These are phyloP conservation scores for Agrotis segetum DNA, from an alignment of 2,888 invertebrate species.

Conservation along the genomic window DNA sequence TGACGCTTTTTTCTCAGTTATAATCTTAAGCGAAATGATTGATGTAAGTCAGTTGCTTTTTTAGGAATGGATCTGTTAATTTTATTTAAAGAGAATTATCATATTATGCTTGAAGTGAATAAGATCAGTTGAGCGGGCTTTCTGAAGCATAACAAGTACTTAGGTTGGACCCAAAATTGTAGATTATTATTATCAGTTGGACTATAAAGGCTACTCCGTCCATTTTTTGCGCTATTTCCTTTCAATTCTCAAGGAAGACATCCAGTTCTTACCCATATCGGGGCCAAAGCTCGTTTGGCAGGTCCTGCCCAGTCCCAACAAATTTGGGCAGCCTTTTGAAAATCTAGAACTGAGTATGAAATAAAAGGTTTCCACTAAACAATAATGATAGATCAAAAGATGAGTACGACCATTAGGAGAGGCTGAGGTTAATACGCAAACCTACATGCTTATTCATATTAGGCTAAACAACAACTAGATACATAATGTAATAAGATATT, in stretches of 20 bases:
- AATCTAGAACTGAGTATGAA: too few relatives aligned
- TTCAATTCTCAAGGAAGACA: too few relatives aligned
- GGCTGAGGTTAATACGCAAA: not conserved
- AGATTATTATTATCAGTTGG: too few relatives aligned
- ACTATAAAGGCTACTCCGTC: too few relatives aligned
- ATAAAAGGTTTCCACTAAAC: too few relatives aligned
- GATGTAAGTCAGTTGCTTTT: constrained; percentile 38
- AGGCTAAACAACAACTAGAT: not conserved
- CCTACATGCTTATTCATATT: not conserved
- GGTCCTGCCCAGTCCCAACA: too few relatives aligned
- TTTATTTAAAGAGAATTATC: not conserved
- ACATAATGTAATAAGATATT: constrained; percentile 18
- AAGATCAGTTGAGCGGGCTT: not conserved
- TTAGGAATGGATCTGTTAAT: constrained; percentile 20
- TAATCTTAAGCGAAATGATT: constrained; percentile 51
- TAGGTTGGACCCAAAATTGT: not conserved
- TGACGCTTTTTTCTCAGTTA: constrained; percentile 51
- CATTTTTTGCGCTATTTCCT: too few relatives aligned
- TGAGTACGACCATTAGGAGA: constrained; percentile 3
- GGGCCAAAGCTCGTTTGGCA: too few relatives aligned
- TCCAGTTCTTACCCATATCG: too few relatives aligned
- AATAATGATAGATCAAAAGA: not conserved
- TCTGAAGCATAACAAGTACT: not conserved
- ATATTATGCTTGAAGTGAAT: not conserved
- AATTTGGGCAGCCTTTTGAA: too few relatives aligned